Percentiles rank a stretch among this genome's conserved stretches.
Evolutionary conservation across 2,797 vertebrate species (phyloP).

Genomic region (Argya squamiceps): DNA sequence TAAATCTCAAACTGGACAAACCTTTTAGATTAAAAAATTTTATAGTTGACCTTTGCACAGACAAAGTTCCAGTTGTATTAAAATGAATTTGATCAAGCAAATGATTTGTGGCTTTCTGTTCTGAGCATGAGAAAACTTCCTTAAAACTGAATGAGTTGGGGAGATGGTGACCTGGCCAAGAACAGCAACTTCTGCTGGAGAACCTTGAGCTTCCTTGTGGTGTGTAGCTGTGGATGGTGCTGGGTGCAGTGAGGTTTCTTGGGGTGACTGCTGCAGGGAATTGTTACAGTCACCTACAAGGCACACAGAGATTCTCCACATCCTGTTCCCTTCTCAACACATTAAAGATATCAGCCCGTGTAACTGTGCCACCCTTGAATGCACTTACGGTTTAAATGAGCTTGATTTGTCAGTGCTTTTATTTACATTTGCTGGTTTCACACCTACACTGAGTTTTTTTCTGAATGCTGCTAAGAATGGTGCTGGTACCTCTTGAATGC

Average conservation of each 20-base stretch:
- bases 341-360: background rate
- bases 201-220: background rate
- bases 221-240: background rate
- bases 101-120: slow-evolving; percentile 3
- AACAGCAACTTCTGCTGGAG: background rate
- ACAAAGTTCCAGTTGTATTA: background rate
- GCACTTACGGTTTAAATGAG: background rate
- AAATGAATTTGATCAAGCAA: background rate
- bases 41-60: background rate
- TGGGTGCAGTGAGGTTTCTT: background rate
- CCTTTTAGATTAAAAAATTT: background rate
- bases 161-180: background rate
- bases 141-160: background rate
- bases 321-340: background rate
- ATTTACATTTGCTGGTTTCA: background rate
- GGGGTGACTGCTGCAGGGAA: background rate
- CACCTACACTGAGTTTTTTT: background rate
- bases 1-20: background rate
- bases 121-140: background rate
- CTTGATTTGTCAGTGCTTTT: background rate
- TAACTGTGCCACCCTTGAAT: background rate
- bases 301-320: rapidly evolving
- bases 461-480: background rate
- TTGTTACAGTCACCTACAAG: background rate
- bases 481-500: background rate